A percentile compares a stretch with the other conserved stretches of the same genome.
phyloP scores from a whole-genome alignment of 2,113 vertebrate genomes.

The Leptobrachium leishanense region DNA sequence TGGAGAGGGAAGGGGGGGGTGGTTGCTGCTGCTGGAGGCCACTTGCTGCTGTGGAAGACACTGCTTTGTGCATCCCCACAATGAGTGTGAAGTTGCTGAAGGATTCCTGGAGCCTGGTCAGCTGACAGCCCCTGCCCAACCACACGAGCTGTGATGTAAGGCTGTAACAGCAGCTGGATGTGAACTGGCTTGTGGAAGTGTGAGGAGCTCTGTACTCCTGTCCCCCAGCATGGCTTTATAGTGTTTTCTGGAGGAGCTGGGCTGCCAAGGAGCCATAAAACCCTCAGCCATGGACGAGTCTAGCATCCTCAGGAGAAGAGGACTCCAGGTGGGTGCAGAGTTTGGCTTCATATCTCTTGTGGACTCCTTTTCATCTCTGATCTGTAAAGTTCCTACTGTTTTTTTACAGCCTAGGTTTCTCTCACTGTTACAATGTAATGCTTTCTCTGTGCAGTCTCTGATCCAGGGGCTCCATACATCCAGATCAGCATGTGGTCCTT shows the following conservation, averaged over 20 bases:
- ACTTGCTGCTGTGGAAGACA: conserved; percentile 64
- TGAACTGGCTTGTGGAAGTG: conserved; percentile 74
- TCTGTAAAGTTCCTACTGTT: conserved; percentile 58
- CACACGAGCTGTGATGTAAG: conserved; percentile 89
- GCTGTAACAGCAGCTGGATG: conserved; percentile 87
- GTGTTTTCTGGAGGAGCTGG: conserved; percentile 69
- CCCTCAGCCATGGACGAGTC: conserved; percentile 83
- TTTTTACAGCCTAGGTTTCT: conserved; percentile 43
- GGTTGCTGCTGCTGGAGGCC: conserved; percentile 58
- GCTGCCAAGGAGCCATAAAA: conserved; percentile 53
- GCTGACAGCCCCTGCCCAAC: conserved; percentile 87
- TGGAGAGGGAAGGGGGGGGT: conserved; percentile 3
- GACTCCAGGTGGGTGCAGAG: conserved; percentile 84
- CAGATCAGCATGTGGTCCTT: background rate
- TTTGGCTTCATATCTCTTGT: background rate
- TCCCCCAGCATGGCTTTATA: conserved; percentile 70
- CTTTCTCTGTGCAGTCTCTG: conserved; percentile 8
- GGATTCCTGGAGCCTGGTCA: conserved; percentile 75
- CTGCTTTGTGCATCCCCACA: conserved; percentile 58
- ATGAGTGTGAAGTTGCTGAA: conserved; percentile 82
- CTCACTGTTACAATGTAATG: conserved; percentile 16
- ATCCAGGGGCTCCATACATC: background rate
- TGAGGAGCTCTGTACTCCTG: conserved; percentile 59
- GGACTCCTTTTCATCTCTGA: background rate
- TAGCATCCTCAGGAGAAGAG: conserved; percentile 88